Conservation (phyloP, 2,113 vertebrate genomes). For the Sigmodon hispidus region DNA sequence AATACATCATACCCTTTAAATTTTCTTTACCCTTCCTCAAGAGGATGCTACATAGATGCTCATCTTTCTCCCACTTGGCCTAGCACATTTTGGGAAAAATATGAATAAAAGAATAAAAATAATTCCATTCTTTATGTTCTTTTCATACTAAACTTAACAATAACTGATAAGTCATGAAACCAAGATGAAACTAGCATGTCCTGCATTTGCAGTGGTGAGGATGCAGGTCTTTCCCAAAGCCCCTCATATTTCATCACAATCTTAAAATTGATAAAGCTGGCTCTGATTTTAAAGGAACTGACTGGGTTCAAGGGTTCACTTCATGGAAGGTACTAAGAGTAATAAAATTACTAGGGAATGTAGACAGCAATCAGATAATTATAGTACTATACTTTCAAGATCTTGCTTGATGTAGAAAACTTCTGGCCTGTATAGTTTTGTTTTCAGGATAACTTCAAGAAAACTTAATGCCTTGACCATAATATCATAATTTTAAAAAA, state of each 20-base stretch:
- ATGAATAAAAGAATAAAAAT: neutral
- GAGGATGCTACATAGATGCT: neutral
- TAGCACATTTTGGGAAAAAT: neutral
- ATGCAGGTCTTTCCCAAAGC: neutral
- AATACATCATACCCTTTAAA: neutral
- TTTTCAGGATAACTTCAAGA: neutral
- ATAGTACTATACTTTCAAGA: neutral
- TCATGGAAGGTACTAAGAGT: neutral
- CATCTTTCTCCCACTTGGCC: neutral
- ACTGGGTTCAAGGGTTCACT: neutral
- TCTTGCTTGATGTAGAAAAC: neutral
- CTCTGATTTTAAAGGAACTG: neutral
- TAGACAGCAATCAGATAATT: neutral
- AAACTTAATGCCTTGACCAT: neutral
- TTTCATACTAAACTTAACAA: neutral
- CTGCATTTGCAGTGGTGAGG: neutral
- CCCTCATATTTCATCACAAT: neutral
- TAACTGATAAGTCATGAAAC: neutral
- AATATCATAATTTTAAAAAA: neutral
- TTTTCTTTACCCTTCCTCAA: neutral
- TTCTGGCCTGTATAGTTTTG: neutral
- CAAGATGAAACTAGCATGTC: neutral
- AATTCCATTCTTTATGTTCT: neutral
- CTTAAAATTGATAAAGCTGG: neutral
- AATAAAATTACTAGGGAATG: neutral